Percentiles rank a stretch among this genome's conserved stretches.
phyloP scores from a whole-genome alignment of 2,797 vertebrate genomes.

The Etheostoma perlongum region DNA sequence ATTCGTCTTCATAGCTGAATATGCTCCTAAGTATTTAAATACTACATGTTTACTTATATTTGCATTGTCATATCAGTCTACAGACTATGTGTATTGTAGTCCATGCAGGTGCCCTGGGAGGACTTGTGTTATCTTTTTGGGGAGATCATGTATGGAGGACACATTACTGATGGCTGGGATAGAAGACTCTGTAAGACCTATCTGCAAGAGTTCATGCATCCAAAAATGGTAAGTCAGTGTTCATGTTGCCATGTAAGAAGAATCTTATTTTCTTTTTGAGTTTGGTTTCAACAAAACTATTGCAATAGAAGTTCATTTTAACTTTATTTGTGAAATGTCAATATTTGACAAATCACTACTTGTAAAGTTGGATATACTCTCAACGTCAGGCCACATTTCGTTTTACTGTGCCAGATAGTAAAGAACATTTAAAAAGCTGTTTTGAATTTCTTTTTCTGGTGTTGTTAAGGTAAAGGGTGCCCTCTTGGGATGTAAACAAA shows the following conservation, averaged over 20 bases:
- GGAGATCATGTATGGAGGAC: constrained; percentile 89
- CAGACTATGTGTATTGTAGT: constrained; percentile 24
- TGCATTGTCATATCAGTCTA: constrained; percentile 2
- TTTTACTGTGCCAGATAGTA: background rate
- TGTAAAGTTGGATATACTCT: background rate
- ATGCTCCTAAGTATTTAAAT: background rate
- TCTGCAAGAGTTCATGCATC: constrained; percentile 87
- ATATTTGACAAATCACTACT: background rate
- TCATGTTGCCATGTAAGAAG: background rate
- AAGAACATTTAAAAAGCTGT: constrained; percentile 12
- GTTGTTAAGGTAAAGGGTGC: constrained; percentile 66
- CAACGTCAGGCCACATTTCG: background rate
- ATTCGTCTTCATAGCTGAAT: background rate
- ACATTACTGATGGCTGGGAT: constrained; percentile 88
- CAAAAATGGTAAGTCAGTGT: constrained; percentile 81
- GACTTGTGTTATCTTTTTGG: constrained; percentile 88
- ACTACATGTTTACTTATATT: background rate
- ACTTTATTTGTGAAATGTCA: background rate
- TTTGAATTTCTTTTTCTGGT: constrained; percentile 2
- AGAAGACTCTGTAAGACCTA: constrained; percentile 85
- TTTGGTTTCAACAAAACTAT: background rate
- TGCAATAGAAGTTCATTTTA: background rate
- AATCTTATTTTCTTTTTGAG: background rate
- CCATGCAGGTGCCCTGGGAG: constrained; percentile 87
- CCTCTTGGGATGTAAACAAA: constrained; percentile 72